Base-by-base conservation (phyloP, 2,888 invertebrate species). In the Eupithecia exiguata region DNA sequence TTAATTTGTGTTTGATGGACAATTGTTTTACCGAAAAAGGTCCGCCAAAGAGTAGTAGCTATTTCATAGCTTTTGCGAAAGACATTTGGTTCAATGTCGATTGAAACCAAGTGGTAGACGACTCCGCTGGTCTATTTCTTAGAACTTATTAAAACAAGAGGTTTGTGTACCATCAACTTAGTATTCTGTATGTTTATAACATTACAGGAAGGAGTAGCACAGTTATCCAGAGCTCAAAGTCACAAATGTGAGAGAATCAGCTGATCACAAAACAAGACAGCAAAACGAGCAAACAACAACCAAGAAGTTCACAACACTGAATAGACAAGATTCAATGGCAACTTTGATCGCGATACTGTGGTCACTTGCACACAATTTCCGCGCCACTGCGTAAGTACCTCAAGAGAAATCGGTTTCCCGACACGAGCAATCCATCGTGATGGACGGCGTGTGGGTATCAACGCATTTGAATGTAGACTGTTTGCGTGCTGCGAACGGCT, bases 391-490 rank as follows among this genome's bases (percentile, higher is more conserved):
- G 85, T 86, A 87, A 87, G 81, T 85, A 85, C 86, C 86, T 86
- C 88, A 87, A 88, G 92, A 92, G 93, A 93, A 93, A 93, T 91
- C 91, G 82, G 88, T 89, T 89, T 89, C 89, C 90, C 91, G 90
- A 88, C 90, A 90, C 90, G 85, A 90, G 90, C 86, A 89, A 91
- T 92, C 93, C 93, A 92, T 92, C 88, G 86, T 92, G 92, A 91
- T 91, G 91, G 93, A 92, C 89, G 89, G 93, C 94, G 94, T 94
- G 94, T 93, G 91, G 92, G 93, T 92, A 92, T 89, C 89, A 88
- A 91, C 93, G 92, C 92, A 94, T 91, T 93, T 93, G 90, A 94
- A 90, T 92, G 91, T 91, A 90, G 88, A 94, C 94, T 94, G 93
- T 86, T 92, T 90, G 90, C 92, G 93, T 93, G 93, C 89, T 90